Evolutionary conservation across 2,113 vertebrate species (phyloP).

Genomic region (Conger conger): DNA sequence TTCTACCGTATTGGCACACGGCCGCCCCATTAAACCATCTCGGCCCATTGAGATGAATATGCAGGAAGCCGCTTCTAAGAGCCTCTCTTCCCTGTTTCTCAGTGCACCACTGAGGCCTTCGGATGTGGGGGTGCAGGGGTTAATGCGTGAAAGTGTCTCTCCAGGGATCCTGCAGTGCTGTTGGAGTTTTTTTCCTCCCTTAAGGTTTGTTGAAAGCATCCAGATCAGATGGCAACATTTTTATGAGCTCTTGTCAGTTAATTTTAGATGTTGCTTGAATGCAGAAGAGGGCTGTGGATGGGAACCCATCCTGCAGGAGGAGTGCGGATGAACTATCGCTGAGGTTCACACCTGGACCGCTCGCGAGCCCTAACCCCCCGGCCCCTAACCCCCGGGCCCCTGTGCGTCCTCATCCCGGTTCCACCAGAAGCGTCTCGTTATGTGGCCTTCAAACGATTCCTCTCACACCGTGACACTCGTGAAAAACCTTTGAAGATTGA

Average conservation of each 20-base stretch:
- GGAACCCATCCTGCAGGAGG: neutral
- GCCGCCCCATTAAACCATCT: neutral
- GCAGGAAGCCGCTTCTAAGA: neutral
- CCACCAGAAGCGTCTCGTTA: neutral
- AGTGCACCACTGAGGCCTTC: neutral
- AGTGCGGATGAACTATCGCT: neutral
- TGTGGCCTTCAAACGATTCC: constrained; percentile 13
- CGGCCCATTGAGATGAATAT: neutral
- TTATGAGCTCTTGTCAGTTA: constrained; percentile 17
- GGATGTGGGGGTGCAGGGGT: too few species aligned
- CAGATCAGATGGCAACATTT: constrained; percentile 13
- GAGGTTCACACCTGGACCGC: neutral
- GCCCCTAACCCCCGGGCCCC: neutral
- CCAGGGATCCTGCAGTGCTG: neutral
- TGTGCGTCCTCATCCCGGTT: neutral
- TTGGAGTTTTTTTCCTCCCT: neutral
- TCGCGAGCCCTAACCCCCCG: too few species aligned
- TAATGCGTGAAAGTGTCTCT: constrained; percentile 19
- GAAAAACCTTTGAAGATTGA: constrained; percentile 6
- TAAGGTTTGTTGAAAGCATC: neutral
- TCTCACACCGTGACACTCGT: neutral
- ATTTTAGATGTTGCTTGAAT: constrained; percentile 16
- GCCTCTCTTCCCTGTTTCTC: neutral
- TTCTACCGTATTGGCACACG: neutral
- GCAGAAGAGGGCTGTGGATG: neutral